Conservation (phyloP, 2,113 vertebrate genomes). For the Manacus vitellinus region DNA sequence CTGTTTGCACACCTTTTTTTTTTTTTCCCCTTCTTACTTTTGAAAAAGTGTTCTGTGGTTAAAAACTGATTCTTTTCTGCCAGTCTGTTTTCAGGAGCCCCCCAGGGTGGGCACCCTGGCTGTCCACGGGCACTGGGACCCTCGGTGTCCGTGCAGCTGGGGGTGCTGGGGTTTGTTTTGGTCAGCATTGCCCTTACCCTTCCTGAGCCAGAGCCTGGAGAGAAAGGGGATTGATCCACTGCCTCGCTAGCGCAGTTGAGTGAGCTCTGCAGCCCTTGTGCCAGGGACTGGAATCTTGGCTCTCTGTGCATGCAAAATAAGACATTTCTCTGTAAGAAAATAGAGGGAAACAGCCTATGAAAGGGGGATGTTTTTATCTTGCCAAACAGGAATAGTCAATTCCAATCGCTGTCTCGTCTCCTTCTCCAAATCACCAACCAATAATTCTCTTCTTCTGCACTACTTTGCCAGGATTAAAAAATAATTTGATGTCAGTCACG, state of each 20-base stretch:
- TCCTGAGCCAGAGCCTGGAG: background rate
- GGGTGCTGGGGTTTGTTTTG: background rate
- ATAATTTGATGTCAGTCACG: background rate
- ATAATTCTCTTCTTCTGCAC: background rate
- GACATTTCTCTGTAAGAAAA: slow-evolving; percentile 47
- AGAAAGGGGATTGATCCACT: background rate
- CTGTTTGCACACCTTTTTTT: background rate
- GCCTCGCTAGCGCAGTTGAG: background rate
- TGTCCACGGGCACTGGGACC: accelerated
- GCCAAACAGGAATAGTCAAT: slow-evolving; percentile 45
- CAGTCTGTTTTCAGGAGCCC: background rate
- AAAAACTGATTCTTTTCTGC: background rate
- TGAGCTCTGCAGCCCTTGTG: slow-evolving; percentile 8
- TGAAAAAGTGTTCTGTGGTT: background rate
- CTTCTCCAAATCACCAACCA: slow-evolving; percentile 15
- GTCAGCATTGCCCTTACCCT: background rate
- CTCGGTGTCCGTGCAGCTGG: accelerated
- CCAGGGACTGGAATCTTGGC: background rate
- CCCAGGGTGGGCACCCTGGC: background rate
- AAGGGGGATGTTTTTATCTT: slow-evolving; percentile 54
- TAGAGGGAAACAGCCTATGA: slow-evolving; percentile 21
- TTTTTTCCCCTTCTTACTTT: background rate
- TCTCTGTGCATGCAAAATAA: slow-evolving; percentile 30
- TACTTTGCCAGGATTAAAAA: slow-evolving; percentile 20
- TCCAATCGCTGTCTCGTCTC: slow-evolving; percentile 36